Evolutionary conservation across 2,888 invertebrate genomes (phyloP), one percentile per base, ranked within the genome.

Genomic region (Euplexia lucipara): DNA sequence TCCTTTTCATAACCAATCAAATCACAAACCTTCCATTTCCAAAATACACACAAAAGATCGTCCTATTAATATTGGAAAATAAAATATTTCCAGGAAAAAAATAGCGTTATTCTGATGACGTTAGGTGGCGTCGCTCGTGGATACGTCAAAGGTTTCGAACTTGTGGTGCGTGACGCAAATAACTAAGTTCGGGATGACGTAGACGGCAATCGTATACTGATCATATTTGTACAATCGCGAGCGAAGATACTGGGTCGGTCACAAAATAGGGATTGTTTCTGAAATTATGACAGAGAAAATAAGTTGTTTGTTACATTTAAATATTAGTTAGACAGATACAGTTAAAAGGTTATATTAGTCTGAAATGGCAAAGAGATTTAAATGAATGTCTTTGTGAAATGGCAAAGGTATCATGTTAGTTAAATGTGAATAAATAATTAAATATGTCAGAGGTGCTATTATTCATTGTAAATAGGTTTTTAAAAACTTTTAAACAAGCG

Each of bases 141-240:
- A 26, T 30, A 56, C 65, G 65, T 65, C 57, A 65, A 58, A 70
- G 60, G 65, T 51, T 44, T 44, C 42, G 45, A 74, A 70, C 22
- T 58, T 51, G 5, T 16, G 34, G 39, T 48, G 30, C 47, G 57
- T 74, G 74, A 74, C 75, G 75, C 45, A 62, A 42, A 51, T 45
- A 34, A 16, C 52, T 18, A 63, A 69, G 57, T 66, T 70, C 2
- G 32, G 10, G 10, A 48, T 75, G 54, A 59, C 58, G 66, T 58
- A 39, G 16, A 22, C 9, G 30, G 12, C 9, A n/a, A 48, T 30
- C 18, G 37, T 68, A 54, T 35, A 42, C 26, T 8, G 41, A 61
- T 45, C 10, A 20, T 30, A 34, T 53, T 9, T 30, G 1, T 42
- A 44, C 7, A 26, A 1, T 35, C 9, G 3, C 8, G 14, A 42